Conservation (phyloP, 2,113 vertebrate species). For the Halichoerus grypus region DNA sequence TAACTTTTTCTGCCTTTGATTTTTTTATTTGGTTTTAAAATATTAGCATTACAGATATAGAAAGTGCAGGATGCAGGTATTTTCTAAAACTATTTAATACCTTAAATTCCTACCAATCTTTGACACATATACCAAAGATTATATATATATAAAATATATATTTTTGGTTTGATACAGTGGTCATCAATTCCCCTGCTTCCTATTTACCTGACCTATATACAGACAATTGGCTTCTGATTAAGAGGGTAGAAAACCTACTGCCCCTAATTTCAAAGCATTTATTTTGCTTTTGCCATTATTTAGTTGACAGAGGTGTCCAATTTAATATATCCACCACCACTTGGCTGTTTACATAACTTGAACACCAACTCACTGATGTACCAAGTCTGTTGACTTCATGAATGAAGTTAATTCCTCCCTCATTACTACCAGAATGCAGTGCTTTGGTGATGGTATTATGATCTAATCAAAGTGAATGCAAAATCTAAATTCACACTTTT, state of each 20-base stretch:
- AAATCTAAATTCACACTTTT: background rate
- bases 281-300: constrained; percentile 33
- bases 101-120: constrained; percentile 27
- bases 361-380: background rate
- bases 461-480: background rate
- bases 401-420: background rate
- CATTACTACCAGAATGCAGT: background rate
- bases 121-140: background rate
- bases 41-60: background rate
- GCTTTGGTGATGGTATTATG: background rate
- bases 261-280: constrained; percentile 48
- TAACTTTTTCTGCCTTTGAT: background rate
- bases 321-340: constrained; percentile 18
- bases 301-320: constrained; percentile 38
- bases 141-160: background rate
- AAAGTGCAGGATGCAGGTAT: background rate
- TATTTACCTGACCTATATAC: constrained; percentile 30
- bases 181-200: constrained; percentile 18
- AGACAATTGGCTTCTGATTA: constrained; percentile 46
- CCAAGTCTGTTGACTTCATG: background rate
- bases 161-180: background rate
- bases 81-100: background rate
- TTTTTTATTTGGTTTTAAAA: constrained; percentile 49
- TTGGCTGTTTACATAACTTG: background rate
- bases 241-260: background rate